Evolutionary conservation across 2,888 invertebrate species (phyloP).

Genomic region (Chesias legatella): DNA sequence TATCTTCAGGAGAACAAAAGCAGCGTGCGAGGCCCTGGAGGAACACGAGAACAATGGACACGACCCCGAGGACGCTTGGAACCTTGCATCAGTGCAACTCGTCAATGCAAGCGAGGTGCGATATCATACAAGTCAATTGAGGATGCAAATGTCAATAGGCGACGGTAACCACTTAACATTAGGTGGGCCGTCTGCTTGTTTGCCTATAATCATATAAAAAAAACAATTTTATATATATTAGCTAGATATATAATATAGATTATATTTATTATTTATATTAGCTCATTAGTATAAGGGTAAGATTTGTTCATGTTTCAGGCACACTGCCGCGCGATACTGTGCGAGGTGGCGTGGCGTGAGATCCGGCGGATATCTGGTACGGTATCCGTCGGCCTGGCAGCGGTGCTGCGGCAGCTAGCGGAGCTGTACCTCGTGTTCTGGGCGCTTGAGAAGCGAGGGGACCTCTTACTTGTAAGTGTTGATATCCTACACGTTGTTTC

Average conservation of each 20-base stretch:
- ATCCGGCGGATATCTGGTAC: conserved; percentile 63
- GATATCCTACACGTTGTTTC: too few species aligned
- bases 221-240: background rate
- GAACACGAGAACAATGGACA: conserved; percentile 82
- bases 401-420: conserved; percentile 85
- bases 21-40: conserved; percentile 57
- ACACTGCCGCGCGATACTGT: conserved; percentile 91
- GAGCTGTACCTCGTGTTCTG: conserved; percentile 88
- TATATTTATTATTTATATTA: conserved; percentile 2
- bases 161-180: too few species aligned
- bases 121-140: too few species aligned
- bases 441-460: conserved; percentile 86
- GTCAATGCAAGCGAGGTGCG: conserved; percentile 89
- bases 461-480: conserved; percentile 86
- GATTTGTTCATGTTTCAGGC: too few species aligned
- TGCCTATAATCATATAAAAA: too few species aligned
- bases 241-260: background rate
- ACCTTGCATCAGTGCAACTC: conserved; percentile 89
- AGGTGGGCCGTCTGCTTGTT: too few species aligned
- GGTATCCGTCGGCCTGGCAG: conserved; percentile 81
- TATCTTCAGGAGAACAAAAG: conserved; percentile 44
- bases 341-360: conserved; percentile 83
- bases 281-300: too few species aligned
- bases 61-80: conserved; percentile 90
- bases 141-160: too few species aligned